Evolutionary conservation across 1,140 invertebrate species (phyloP).

Genomic region (Tetragonula clypearis): DNA sequence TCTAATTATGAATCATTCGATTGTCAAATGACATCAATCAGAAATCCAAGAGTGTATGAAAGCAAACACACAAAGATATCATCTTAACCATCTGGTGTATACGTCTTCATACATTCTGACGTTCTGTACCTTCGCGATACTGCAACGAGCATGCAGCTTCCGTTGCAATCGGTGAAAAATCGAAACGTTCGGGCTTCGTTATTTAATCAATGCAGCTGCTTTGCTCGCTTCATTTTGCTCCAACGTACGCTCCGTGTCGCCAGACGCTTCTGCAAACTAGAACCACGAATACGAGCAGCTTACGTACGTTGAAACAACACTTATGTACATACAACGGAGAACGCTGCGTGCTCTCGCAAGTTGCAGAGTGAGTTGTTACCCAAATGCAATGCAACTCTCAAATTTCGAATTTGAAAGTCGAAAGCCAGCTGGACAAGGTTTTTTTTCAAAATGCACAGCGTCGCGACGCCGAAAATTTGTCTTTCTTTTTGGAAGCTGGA

Average conservation of each 20-base stretch:
- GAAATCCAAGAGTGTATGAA: no score
- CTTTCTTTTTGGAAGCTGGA: not conserved
- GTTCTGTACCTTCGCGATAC: not conserved
- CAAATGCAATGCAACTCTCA: not conserved
- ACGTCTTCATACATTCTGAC: not conserved
- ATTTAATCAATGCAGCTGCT: slow-evolving; percentile 30
- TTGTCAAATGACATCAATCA: no score
- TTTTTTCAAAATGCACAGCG: no score
- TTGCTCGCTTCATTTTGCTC: slow-evolving; percentile 23
- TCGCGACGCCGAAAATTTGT: not conserved
- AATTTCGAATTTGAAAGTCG: not conserved
- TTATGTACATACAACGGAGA: not conserved
- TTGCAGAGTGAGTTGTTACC: not conserved
- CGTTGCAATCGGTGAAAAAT: not conserved
- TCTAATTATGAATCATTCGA: no score
- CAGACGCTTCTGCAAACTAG: slow-evolving; percentile 18
- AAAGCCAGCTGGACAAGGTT: not conserved
- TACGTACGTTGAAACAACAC: slow-evolving; percentile 33
- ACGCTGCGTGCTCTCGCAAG: not conserved
- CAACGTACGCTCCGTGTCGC: slow-evolving; percentile 14
- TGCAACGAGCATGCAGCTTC: not conserved
- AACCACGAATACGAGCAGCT: slow-evolving; percentile 32
- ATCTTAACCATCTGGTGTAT: not conserved
- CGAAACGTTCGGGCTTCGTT: slow-evolving; percentile 12
- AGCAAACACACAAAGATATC: not conserved